These are phyloP conservation scores for Rhinichthys osculus DNA, from an alignment of 2,797 vertebrate genomes.

Conservation along the genomic window DNA sequence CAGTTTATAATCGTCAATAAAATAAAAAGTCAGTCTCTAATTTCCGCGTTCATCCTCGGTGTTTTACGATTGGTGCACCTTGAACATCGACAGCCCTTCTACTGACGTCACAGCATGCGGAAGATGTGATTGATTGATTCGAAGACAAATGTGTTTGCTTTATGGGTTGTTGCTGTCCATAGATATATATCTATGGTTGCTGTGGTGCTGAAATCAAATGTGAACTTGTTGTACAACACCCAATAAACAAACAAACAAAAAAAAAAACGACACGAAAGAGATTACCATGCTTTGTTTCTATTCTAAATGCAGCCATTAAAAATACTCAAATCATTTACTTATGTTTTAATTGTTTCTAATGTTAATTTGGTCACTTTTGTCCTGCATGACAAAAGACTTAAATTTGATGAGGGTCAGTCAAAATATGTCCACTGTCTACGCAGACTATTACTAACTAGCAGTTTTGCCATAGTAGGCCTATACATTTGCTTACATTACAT, in stretches of 20 bases:
- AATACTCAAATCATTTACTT: not conserved
- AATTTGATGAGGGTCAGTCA: not conserved
- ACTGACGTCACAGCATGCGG: not conserved
- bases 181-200: no score
- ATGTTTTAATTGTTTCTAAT: no score
- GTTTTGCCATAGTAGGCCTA: not conserved
- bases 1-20: not conserved
- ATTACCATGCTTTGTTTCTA: not conserved
- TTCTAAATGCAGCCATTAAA: no score
- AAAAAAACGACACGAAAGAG: not conserved
- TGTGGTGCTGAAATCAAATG: not conserved
- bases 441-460: not conserved
- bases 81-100: not conserved
- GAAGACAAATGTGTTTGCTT: not conserved
- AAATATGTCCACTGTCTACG: not conserved
- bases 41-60: conserved; percentile 8
- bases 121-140: not conserved
- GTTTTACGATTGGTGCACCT: not conserved
- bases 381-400: not conserved
- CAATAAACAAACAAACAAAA: not conserved
- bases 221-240: not conserved
- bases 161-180: not conserved
- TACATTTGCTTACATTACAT: not conserved
- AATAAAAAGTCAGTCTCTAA: not conserved
- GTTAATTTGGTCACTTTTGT: not conserved